Conservation (phyloP, 2,797 vertebrate genomes). For the Sebastes wilsoni region DNA sequence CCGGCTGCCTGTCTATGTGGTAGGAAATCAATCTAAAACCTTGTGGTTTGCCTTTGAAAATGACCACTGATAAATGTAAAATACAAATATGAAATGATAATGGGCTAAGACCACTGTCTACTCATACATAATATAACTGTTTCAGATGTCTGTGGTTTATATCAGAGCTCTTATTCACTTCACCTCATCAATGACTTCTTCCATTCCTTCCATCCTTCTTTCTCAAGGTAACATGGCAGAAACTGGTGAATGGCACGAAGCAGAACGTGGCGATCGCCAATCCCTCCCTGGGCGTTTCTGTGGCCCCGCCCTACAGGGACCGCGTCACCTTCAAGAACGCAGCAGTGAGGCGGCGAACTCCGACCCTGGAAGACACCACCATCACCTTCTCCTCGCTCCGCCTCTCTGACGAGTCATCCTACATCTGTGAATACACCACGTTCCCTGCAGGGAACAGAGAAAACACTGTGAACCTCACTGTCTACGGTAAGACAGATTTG, state of each 20-base stretch:
- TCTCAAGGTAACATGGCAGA: conserved; percentile 92
- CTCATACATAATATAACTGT: background rate
- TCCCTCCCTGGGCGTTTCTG: conserved; percentile 92
- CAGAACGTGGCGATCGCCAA: conserved; percentile 97
- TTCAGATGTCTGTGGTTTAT: background rate
- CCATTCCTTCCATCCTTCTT: background rate
- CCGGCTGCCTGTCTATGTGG: background rate
- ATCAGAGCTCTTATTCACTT: background rate
- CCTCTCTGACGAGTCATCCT: conserved; percentile 91
- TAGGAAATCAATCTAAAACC: background rate
- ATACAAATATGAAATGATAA: background rate
- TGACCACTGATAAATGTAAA: background rate
- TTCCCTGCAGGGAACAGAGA: conserved; percentile 96
- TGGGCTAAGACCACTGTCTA: background rate
- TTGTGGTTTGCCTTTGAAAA: background rate
- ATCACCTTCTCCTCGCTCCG: conserved; percentile 90
- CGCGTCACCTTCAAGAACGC: conserved; percentile 89
- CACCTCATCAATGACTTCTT: background rate
- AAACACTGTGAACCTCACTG: conserved; percentile 94
- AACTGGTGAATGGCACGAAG: conserved; percentile 92
- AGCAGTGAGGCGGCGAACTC: conserved; percentile 88
- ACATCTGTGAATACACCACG: conserved; percentile 98
- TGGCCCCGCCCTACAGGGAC: conserved; percentile 89
- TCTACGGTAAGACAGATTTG: conserved; percentile 85
- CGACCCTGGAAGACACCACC: conserved; percentile 91